Evolutionary conservation across 1,140 invertebrate genomes (phyloP), one percentile per base, ranked within the genome.

Genomic region (Drosophila hydei): DNA sequence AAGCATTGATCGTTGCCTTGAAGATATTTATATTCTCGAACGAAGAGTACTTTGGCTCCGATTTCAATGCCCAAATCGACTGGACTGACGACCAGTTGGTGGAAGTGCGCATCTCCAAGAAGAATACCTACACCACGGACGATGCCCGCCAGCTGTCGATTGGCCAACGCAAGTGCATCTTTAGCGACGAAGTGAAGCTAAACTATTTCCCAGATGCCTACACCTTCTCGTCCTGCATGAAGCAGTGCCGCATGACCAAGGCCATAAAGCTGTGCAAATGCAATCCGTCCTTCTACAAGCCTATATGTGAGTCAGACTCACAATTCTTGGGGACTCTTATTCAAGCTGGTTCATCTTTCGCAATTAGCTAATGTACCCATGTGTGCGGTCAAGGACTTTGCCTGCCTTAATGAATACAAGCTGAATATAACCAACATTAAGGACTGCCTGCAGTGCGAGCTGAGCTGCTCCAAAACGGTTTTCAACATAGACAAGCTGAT

Each of bases 401-500:
- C 85, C 25, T 95, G 95, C 70, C 92, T 95, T 25, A 92, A 92
- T 0, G 90, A 93, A 23, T 89, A 94, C 77, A 90, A 92, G 55
- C 81, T 92, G 2, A 92, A 92, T 55, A 95, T 95, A 36, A 93
- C 92, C 19, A 93, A 93, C 43, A 92, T 94, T 2, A 93, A 93
- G 40, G 92, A 92, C 33, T 96, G 95, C 67, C 72, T 92, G 3
- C 79, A 90, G n/a, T 96, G 95, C 84, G 93, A 95, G 72, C 91
- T 96, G 0, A 94, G 95, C 18, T 96, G 95, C 81, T 93, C 92
- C 2, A 95, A 95, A 73, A 95, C 95, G 0, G 94, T 95, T 0
- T 95, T 95, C 62, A 95, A 95, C 91, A 94, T 95, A 1, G 95
- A 95, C 79, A 95, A 95, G 89, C 92, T 95, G 0, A 93, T 93